Base-by-base conservation (phyloP, 2,113 vertebrate species). In the Hippocampus mohnikei region DNA sequence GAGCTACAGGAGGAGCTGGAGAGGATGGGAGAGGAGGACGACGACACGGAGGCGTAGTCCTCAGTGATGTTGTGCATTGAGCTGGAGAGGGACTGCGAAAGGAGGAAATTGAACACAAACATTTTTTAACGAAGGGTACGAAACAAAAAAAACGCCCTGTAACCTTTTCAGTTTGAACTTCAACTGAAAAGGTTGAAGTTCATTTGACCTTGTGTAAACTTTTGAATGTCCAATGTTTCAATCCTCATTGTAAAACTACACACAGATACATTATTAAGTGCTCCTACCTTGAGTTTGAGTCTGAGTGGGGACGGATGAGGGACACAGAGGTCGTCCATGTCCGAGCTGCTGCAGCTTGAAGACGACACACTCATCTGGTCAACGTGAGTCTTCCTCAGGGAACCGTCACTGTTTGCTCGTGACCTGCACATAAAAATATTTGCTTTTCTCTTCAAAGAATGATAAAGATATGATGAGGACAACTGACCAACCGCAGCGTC, bases 341-440 rank as follows among this genome's bases (percentile, higher is more conserved):
- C 92, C 10, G 91, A 93, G 44, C 91, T 70, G 69, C 90, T 90
- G 79, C 92, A 93, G 13, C 93, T 87, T 16, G 91, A 91, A 0
- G 92, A 93, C 0, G 92, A 92, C 27, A 92, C 78, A 12, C 91
- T 90, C 70, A 93, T 87, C 80, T 92, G 91, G 60, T 94, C 93
- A 0, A 81, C 74, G 18, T 87, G 79, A 0, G 90, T 85, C 73
- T 90, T 89, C 65, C 84, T 79, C 3, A 71, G 44, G 7, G 88
- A 74, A 70, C 81, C 73, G 10, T 94, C 93, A 16, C 74, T 79
- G 66, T 61, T 81, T 21, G 84, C 62, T 58, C 89, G 73, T 72
- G 92, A 82, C 73, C 94, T 94, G 79, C 48, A 66, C 42, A 73
- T 25, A 79, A 66, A 67, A 67, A 53, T 18, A 1, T n/a, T 37